Evolutionary conservation across 2,888 invertebrate genomes (phyloP), one percentile per base, ranked within the genome.

Genomic region (Cephus spinipes): DNA sequence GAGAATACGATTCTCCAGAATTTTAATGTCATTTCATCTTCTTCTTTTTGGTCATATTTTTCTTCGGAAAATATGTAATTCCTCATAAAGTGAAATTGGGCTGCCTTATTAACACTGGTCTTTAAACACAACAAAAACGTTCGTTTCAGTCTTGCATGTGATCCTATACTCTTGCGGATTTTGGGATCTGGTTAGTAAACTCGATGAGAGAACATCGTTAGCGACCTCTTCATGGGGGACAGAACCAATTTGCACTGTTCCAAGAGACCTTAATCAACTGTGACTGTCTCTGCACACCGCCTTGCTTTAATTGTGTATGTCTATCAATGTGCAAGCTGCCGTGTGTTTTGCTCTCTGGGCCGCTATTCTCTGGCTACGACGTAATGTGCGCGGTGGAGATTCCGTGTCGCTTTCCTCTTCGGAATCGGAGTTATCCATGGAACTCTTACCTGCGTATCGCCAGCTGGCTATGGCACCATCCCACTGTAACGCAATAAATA

Each of bases 401-500:
- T 81, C 82, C 23, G 76, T 75, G 35, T 83, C 84, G 68, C 80
- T 85, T 15, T 87, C 85, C 11, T 86, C 84, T 12, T 85, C 84
- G 33, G 81, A 83, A 33, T 87, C 87, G 0, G 81, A 80, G 34
- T 82, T 76, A n/a, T 83, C 83, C 1, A 83, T 76, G 0, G 80
- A 79, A 69, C 79, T 77, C 76, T 86, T 82, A 55, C 83, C 83
- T 0, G 81, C 81, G 79, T 91, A 91, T 32, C 87, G 85, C 92
- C 92, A 92, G 68, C 86, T 87, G 11, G 85, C 86, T 11, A 92
- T 85, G 68, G 87, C 86, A 69, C 91, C 90, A 81, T 92, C 92
- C 92, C 92, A 92, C 92, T 92, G 79, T 55, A 86, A 87, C 11
- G 75, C 9, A 55, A 23, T 23, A 23, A 23, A 23, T 55, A 23